Evolutionary conservation across 2,113 vertebrate genomes (phyloP).

Genomic region (Cettia cetti): DNA sequence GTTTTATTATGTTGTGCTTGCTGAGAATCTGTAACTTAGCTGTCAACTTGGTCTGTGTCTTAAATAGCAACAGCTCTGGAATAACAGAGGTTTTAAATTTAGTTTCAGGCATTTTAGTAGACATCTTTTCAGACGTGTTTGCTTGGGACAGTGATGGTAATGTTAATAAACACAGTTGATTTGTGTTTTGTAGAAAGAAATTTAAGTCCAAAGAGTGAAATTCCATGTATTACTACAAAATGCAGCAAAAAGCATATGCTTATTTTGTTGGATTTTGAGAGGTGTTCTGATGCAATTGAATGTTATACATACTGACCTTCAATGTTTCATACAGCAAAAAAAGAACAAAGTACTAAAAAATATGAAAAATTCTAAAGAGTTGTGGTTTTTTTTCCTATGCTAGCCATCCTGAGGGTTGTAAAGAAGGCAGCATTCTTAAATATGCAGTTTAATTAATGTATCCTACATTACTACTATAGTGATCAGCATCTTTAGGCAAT

Average conservation of each 20-base stretch:
- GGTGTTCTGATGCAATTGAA: background rate
- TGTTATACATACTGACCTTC: background rate
- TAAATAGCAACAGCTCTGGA: background rate
- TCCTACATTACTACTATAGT: background rate
- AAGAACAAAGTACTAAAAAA: background rate
- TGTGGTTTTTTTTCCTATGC: background rate
- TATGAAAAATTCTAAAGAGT: background rate
- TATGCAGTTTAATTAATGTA: background rate
- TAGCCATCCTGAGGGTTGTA: background rate
- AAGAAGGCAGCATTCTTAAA: background rate
- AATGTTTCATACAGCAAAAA: background rate
- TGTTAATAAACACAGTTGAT: background rate
- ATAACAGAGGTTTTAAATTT: background rate
- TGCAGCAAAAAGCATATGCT: background rate
- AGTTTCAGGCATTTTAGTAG: background rate
- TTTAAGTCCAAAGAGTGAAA: background rate
- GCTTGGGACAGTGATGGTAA: background rate
- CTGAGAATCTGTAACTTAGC: background rate
- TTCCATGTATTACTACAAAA: background rate
- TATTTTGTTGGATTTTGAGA: background rate
- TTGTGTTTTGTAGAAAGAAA: background rate
- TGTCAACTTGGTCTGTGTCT: background rate
- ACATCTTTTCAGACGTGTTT: background rate
- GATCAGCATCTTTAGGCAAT: background rate
- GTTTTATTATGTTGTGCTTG: background rate